Conservation (phyloP, 1,140 invertebrate genomes). For the Adelges cooleyi region DNA sequence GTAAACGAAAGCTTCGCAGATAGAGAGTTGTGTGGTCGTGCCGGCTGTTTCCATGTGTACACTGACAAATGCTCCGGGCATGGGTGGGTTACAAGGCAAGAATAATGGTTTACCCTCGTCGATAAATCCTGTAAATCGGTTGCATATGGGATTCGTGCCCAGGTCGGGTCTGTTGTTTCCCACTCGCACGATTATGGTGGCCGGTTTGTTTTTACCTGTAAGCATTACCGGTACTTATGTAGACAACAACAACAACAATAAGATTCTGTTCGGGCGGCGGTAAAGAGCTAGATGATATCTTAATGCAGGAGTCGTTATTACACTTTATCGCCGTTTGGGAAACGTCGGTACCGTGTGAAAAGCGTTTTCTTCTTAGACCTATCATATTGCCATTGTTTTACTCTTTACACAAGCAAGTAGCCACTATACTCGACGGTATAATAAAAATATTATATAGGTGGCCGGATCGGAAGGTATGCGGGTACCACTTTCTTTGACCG, state of each 20-base stretch:
- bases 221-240: neutral
- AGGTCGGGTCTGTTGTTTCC: slow-evolving; percentile 90
- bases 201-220: slow-evolving; percentile 54
- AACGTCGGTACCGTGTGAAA: slow-evolving; percentile 16
- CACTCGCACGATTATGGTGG: slow-evolving; percentile 78
- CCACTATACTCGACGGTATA: neutral
- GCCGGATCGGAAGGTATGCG: neutral
- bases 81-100: slow-evolving; percentile 84
- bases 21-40: slow-evolving; percentile 60
- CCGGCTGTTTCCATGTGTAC: slow-evolving; percentile 68
- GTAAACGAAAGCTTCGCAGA: slow-evolving; percentile 92
- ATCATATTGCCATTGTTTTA: slow-evolving; percentile 21
- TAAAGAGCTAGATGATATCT: neutral
- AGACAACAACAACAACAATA: neutral
- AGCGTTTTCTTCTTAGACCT: neutral
- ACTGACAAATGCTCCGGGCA: slow-evolving; percentile 88
- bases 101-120: slow-evolving; percentile 86
- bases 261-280: neutral
- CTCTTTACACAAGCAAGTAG: neutral
- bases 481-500: slow-evolving; percentile 22
- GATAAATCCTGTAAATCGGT: slow-evolving; percentile 70
- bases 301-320: neutral
- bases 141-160: slow-evolving; percentile 85
- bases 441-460: neutral
- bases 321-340: neutral